Percentiles rank a stretch among this genome's conserved stretches.
Evolutionary conservation across 2,888 invertebrate species (phyloP).

Genomic region (Oxyteleia sp.): DNA sequence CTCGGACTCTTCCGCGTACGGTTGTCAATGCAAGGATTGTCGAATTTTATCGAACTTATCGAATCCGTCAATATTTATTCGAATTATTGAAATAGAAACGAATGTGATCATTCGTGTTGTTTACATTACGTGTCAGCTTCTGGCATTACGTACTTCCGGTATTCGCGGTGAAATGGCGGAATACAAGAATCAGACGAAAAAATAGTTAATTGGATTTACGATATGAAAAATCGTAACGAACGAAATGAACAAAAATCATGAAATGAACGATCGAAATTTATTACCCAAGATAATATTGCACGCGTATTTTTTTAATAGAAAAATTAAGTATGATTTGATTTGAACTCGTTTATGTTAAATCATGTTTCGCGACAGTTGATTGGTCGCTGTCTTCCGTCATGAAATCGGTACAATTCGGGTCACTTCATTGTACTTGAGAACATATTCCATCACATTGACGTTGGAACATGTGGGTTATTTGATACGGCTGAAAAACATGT

Average conservation of each 20-base stretch:
- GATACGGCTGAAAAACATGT: conserved; percentile 63
- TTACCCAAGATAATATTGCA: no score
- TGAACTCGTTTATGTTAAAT: not conserved
- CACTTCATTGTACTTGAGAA: conserved; percentile 42
- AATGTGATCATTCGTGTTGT: conserved; percentile 12
- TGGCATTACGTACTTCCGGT: conserved; percentile 41
- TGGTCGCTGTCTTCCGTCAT: not conserved
- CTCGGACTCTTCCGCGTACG: conserved; percentile 64
- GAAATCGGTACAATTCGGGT: conserved; percentile 29
- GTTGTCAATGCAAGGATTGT: conserved; percentile 66
- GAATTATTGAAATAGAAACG: conserved; percentile 21
- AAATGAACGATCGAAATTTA: not conserved
- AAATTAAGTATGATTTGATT: no score
- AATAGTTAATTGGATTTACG: not conserved
- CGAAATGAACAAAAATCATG: no score
- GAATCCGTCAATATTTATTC: conserved; percentile 52
- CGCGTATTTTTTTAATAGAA: no score
- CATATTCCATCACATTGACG: conserved; percentile 36
- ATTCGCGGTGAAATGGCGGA: not conserved
- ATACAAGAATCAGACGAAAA: not conserved
- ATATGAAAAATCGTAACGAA: no score
- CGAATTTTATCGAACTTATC: conserved; percentile 60
- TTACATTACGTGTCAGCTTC: conserved; percentile 3
- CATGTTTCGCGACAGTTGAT: conserved; percentile 6
- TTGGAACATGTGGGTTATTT: conserved; percentile 72